Percentiles rank a stretch among this genome's conserved stretches.
phyloP scores from a whole-genome alignment of 2,113 vertebrate genomes.

The Porphyrio hochstetteri region DNA sequence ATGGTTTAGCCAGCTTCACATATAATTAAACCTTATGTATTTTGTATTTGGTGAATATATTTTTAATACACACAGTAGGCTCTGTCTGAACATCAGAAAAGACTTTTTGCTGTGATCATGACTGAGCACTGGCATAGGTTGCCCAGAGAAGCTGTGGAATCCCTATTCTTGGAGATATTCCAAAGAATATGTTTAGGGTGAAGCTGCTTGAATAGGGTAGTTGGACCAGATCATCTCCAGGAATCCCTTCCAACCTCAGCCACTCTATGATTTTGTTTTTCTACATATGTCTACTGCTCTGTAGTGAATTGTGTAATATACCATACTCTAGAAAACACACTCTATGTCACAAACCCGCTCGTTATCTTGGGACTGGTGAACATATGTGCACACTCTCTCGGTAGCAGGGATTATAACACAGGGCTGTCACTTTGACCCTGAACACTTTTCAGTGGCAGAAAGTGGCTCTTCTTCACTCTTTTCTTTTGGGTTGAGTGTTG shows the following conservation, averaged over 20 bases:
- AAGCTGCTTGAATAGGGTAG: background rate
- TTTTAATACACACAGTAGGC: background rate
- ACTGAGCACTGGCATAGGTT: background rate
- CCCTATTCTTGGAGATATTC: background rate
- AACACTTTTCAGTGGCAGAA: background rate
- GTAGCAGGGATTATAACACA: background rate
- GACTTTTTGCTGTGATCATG: background rate
- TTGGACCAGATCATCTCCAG: background rate
- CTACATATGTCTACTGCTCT: background rate
- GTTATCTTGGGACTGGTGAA: background rate
- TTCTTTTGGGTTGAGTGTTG: background rate
- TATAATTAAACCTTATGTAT: background rate
- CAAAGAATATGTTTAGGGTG: background rate
- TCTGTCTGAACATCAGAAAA: background rate
- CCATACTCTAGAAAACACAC: background rate
- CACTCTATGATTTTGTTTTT: background rate
- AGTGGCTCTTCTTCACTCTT: background rate
- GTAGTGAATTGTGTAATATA: background rate
- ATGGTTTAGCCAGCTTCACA: background rate
- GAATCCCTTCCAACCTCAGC: background rate
- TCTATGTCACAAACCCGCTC: background rate
- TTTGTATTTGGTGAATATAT: background rate
- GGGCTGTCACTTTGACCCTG: background rate
- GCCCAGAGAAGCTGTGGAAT: background rate
- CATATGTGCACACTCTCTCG: background rate